Base-by-base conservation (phyloP, 2,797 vertebrate genomes). In the Catostomus latipinnis region DNA sequence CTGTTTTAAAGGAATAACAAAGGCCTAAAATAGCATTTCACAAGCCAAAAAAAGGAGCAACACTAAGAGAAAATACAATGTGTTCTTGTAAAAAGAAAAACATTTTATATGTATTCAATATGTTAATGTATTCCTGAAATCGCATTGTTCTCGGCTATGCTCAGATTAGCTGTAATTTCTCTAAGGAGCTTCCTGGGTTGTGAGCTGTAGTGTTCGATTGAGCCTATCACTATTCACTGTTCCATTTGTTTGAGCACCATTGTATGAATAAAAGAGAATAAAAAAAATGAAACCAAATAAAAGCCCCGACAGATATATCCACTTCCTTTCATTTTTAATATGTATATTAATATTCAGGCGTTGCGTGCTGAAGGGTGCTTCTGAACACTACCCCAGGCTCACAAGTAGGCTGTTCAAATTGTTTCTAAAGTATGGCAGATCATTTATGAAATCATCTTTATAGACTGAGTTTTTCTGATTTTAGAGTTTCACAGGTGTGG, bases 151-250 rank as follows among this genome's bases (percentile, higher is more conserved):
- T 73, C n/a, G 5, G 61, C 52, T 73, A 72, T 56, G 67, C 68
- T 71, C 60, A 71, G 76, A 71, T n/a, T 79, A 68, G 9, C 69
- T 14, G 60, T 79, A 79, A 79, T 79, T 78, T 78, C 76, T 78
- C 76, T 56, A 56, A 77, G 76, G 76, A 71, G 76, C 50, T 56
- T 78, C 76, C 57, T 60, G 58, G 76, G 16, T 71, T 78, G 68
- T 71, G 58, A 78, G 67, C 58, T 6, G 34, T 70, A 68, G 53
- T 71, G 76, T 78, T 78, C 58, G 58, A 63, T 78, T 78, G 58
- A 58, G 76, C 58, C 58, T 52, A 63, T 71, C 8, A 43, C 58
- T 78, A 53, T 53, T 78, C 76, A 56, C 49, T 4, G 14, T 78
- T 78, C 58, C 58, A 62, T 78, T 54, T 68, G 52, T 34, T 57